phyloP scores from a whole-genome alignment of 2,797 vertebrate species.

The Argya squamiceps region DNA sequence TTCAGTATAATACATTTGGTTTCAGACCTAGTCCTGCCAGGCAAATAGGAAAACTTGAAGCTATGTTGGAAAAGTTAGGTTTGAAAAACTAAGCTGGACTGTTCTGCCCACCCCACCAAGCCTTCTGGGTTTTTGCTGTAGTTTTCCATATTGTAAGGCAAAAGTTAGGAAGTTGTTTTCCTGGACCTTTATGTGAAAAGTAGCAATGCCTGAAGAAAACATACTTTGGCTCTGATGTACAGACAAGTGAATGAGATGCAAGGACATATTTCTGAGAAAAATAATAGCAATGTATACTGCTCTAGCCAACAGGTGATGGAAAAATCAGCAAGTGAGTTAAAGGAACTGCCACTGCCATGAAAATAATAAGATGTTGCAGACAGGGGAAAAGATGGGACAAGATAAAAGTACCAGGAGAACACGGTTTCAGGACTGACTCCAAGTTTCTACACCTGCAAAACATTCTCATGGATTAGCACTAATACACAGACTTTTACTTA shows the following conservation, averaged over 20 bases:
- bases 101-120: not conserved
- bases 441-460: constrained; percentile 40
- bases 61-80: not conserved
- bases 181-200: not conserved
- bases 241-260: not conserved
- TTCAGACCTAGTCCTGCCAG: not conserved
- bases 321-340: not conserved
- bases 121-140: not conserved
- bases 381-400: constrained; percentile 21
- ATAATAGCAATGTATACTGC: not conserved
- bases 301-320: not conserved
- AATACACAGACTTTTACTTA: not conserved
- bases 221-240: not conserved
- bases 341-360: not conserved
- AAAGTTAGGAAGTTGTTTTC: not conserved
- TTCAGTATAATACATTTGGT: not conserved
- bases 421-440: constrained; percentile 26
- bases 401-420: constrained; percentile 46
- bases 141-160: not conserved
- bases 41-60: not conserved
- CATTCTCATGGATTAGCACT: not conserved
- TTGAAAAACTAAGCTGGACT: not conserved
- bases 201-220: not conserved
- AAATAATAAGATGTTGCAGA: constrained; percentile 51
- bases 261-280: not conserved